phyloP scores from a whole-genome alignment of 2,797 vertebrate species.

The Acridotheres tristis region DNA sequence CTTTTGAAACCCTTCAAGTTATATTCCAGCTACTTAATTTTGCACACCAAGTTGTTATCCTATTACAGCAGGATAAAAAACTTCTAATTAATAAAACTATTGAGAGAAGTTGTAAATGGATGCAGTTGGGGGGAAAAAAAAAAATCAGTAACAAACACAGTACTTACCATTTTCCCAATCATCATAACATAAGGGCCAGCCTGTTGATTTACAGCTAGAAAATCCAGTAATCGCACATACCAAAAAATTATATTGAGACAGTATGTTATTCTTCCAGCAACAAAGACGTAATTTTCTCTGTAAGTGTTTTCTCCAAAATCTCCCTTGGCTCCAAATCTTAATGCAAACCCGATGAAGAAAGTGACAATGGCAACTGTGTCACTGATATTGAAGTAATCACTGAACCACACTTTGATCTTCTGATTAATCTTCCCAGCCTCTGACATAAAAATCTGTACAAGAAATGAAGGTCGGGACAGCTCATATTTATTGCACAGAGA shows the following conservation, averaged over 20 bases:
- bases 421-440: conserved; percentile 98
- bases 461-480: not conserved
- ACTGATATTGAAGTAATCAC: conserved; percentile 94
- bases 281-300: conserved; percentile 74
- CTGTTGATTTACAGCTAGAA: conserved; percentile 97
- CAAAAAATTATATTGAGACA: conserved; percentile 99
- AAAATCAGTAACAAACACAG: not conserved
- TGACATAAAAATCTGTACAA: conserved; percentile 94
- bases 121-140: not conserved
- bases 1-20: not conserved
- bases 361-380: conserved; percentile 94
- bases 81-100: not conserved
- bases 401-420: conserved; percentile 98
- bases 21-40: not conserved
- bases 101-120: not conserved
- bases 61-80: not conserved
- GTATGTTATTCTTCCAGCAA: conserved; percentile 90
- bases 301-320: conserved; percentile 73
- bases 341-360: conserved; percentile 93
- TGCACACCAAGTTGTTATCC: not conserved
- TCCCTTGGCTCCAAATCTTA: conserved; percentile 86
- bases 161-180: conserved; percentile 99
- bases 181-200: conserved; percentile 99
- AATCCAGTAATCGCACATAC: conserved; percentile 97
- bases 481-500: not conserved